phyloP scores from a whole-genome alignment of 2,888 invertebrate species.

The Lordiphosa andalusiaca region DNA sequence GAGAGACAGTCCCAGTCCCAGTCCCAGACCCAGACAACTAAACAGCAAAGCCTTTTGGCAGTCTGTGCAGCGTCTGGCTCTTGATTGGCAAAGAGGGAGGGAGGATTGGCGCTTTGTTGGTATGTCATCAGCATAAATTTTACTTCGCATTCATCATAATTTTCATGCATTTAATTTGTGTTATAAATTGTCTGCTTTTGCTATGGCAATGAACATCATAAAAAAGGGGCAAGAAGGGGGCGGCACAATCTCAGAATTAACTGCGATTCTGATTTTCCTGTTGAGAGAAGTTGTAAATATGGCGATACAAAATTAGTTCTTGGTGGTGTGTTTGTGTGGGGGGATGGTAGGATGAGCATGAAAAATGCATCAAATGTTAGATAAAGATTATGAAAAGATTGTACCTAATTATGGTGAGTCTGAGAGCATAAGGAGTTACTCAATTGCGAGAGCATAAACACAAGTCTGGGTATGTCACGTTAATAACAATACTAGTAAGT shows the following conservation, averaged over 20 bases:
- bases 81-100: constrained; percentile 30
- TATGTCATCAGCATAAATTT: constrained; percentile 75
- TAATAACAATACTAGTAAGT: too few species aligned
- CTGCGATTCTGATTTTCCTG: constrained; percentile 19
- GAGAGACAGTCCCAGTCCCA: constrained; percentile 19
- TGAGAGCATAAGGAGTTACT: neutral
- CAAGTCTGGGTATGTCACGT: too few species aligned
- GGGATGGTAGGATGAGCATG: neutral
- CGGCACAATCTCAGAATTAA: constrained; percentile 30
- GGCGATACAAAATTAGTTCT: constrained; percentile 31
- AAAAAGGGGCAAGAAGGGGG: constrained; percentile 27
- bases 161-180: constrained; percentile 69
- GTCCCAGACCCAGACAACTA: constrained; percentile 18
- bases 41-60: constrained; percentile 11
- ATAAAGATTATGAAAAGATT: neutral
- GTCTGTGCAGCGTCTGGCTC: constrained; percentile 46
- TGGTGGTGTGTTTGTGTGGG: constrained; percentile 10
- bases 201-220: neutral
- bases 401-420: neutral
- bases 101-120: constrained; percentile 24
- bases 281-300: constrained; percentile 14
- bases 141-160: constrained; percentile 70
- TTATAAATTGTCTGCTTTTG: constrained; percentile 59
- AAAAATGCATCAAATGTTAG: too few species aligned
- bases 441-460: too few species aligned